Conservation (phyloP, 2,888 invertebrate species). For the Tetragnatha montana region DNA sequence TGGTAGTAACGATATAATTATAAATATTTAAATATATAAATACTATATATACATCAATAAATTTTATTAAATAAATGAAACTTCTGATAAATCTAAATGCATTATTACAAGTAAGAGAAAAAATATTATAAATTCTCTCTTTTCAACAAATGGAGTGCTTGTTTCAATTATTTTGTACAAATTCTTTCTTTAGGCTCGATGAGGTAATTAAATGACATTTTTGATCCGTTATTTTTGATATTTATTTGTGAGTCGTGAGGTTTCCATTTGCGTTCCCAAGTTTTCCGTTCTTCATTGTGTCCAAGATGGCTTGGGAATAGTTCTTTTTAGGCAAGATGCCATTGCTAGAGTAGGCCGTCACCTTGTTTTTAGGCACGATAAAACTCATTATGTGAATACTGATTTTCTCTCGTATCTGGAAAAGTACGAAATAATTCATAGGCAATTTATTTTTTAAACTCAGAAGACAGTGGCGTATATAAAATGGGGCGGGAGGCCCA, state of each 20-base stretch:
- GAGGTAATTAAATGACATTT: not conserved
- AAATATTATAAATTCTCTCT: too few relatives aligned
- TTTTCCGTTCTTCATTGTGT: constrained; percentile 31
- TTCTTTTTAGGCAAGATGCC: constrained; percentile 23
- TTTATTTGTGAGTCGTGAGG: constrained; percentile 12
- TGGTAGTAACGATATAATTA: too few relatives aligned
- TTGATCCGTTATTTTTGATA: not conserved
- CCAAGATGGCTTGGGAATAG: constrained; percentile 9
- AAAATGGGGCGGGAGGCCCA: too few relatives aligned
- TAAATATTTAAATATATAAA: too few relatives aligned
- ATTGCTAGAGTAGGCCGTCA: constrained; percentile 25
- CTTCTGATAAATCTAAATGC: too few relatives aligned
- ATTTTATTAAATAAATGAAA: too few relatives aligned
- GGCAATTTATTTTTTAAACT: too few relatives aligned
- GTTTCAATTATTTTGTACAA: not conserved
- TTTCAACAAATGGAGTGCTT: not conserved
- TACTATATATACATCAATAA: too few relatives aligned
- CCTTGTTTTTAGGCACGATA: constrained; percentile 46
- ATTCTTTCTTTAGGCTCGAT: not conserved
- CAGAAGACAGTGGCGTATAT: too few relatives aligned
- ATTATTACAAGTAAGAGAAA: too few relatives aligned
- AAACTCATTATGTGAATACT: constrained; percentile 42
- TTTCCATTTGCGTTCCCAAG: constrained; percentile 12
- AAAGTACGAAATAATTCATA: not conserved
- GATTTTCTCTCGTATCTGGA: constrained; percentile 53